phyloP scores from a whole-genome alignment of 1,140 invertebrate species.

The Drosophila gunungcola region DNA sequence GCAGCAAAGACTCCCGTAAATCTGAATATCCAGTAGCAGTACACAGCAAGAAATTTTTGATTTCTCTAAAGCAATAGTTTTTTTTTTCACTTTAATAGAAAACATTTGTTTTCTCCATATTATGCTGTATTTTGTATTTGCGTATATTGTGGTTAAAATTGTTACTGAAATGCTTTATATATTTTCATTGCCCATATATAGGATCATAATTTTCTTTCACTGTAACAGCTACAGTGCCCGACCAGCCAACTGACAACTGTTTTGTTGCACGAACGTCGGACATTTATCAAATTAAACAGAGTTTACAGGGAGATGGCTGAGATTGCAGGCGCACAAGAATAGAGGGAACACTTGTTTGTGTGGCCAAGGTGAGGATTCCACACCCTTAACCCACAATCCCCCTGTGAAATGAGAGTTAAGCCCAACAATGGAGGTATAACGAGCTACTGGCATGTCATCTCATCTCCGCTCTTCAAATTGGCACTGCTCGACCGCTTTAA shows the following conservation, averaged over 20 bases:
- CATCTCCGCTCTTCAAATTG: conserved; percentile 43
- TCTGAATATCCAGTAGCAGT: conserved; percentile 7
- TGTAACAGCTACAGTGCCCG: conserved; percentile 4
- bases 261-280: conserved; percentile 70
- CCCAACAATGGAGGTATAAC: conserved; percentile 63
- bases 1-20: conserved; percentile 8
- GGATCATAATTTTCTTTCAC: neutral
- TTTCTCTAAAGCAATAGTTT: too few relatives aligned
- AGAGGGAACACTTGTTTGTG: conserved; percentile 27
- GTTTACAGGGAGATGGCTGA: conserved; percentile 57
- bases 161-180: too few relatives aligned
- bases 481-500: conserved; percentile 44
- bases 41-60: neutral
- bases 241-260: conserved; percentile 68
- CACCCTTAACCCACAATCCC: neutral
- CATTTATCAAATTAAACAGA: conserved; percentile 81
- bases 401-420: conserved; percentile 15
- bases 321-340: conserved; percentile 35
- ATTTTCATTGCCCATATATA: too few relatives aligned
- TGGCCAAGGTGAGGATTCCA: conserved; percentile 26
- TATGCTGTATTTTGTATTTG: too few relatives aligned
- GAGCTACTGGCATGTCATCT: conserved; percentile 67
- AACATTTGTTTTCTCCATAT: too few relatives aligned
- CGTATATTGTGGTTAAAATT: too few relatives aligned
- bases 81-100: too few relatives aligned